Base-by-base conservation (phyloP, 2,888 invertebrate genomes). In the Noctua pronuba region DNA sequence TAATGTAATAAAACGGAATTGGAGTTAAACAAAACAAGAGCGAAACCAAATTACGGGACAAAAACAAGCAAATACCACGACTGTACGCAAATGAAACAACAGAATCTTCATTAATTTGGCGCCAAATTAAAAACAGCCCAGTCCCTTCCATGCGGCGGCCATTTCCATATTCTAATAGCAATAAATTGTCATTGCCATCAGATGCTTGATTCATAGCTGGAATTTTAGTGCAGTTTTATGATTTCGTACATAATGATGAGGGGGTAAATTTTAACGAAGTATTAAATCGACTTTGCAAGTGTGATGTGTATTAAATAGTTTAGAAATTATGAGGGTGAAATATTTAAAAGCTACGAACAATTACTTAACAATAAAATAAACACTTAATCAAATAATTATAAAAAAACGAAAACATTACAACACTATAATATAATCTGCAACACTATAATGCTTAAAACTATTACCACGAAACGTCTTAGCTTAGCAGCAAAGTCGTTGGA, bases 81-180 rank as follows among this genome's bases (percentile, higher is more conserved):
- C 89, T 90, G 88, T 88, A 88, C 89, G 71, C 78, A 92, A 93
- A 92, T 92, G 89, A 92, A 92, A 93, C 91, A 92, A 91, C 87
- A 88, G 91, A 93, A 92, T 94, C 92, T 93, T 94, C 93, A 93
- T 94, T 94, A 94, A 94, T 94, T 94, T 93, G 88, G 91, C 85
- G 89, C 91, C 89, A 93, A 94, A 95, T 95, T 95, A 95, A 95
- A 95, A 95, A 94, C 93, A 93, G 89, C 92, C 90, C 91, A 92
- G 91, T 89, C 92, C 91, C 91, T 92, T 76, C 79, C 60, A 90
- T 88, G 86, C 91, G 89, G 90, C 88, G n/a, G 77, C 88, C 86
- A 94, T 93, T 95, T 92, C 91, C 93, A 94, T 94, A 94, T 93
- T 94, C 91, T 93, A 94, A 93, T 91, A 91, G 92, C 92, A 88